Evolutionary conservation across 2,888 invertebrate species (phyloP).

Genomic region (Pinctada fucata): DNA sequence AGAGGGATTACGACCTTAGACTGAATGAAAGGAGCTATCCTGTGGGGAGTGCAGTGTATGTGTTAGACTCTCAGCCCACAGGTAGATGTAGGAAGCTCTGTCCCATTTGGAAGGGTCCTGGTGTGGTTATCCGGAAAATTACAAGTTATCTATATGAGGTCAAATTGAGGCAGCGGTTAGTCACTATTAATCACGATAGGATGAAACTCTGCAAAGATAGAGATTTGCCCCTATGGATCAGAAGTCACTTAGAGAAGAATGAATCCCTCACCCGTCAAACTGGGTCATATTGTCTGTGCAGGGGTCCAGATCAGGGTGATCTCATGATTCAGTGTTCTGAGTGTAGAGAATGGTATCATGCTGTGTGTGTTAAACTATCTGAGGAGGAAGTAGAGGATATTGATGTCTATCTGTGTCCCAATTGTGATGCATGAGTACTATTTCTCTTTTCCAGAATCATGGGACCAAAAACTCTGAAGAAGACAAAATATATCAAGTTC

Average conservation of each 20-base stretch:
- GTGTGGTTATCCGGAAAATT: not conserved
- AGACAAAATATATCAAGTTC: not conserved
- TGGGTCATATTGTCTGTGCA: no score
- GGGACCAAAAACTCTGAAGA: not conserved
- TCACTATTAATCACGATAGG: constrained; percentile 3
- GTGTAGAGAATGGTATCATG: not conserved
- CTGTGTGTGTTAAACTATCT: not conserved
- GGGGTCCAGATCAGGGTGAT: no score
- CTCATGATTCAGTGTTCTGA: not conserved
- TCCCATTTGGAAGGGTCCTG: not conserved
- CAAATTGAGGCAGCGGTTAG: not conserved
- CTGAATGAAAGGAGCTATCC: not conserved
- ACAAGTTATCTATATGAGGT: not conserved
- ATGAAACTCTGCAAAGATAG: constrained; percentile 15
- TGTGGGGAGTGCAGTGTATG: constrained; percentile 3
- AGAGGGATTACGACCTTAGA: not conserved
- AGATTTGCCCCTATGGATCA: not conserved
- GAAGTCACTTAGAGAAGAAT: not conserved
- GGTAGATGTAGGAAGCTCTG: constrained; percentile 2
- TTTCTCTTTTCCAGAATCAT: not conserved
- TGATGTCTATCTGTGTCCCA: not conserved
- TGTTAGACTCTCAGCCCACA: not conserved
- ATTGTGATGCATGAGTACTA: not conserved
- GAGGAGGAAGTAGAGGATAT: not conserved
- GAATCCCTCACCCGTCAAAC: no score